Evolutionary conservation across 2,888 invertebrate genomes (phyloP).

Genomic region (Epinotia demarniana): DNA sequence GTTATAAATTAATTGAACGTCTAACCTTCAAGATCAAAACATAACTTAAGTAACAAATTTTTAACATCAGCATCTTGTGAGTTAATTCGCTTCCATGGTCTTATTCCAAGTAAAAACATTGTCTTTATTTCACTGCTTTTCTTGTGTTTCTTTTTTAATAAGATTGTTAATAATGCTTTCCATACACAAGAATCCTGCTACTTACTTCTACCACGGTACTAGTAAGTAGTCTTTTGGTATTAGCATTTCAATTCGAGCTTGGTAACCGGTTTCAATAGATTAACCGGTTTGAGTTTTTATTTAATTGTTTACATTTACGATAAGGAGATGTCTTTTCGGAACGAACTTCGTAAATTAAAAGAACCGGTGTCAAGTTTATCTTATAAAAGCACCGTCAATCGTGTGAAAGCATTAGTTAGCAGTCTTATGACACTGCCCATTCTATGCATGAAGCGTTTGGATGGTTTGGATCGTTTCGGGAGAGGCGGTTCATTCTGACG

Average conservation of each 20-base stretch:
- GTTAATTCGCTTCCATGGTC: background rate
- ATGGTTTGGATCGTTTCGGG: constrained; percentile 63
- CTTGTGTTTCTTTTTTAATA: constrained; percentile 11
- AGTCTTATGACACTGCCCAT: constrained; percentile 24
- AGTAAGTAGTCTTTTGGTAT: too few species aligned
- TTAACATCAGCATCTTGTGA: too few species aligned
- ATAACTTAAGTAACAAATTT: background rate
- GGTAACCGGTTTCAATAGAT: background rate
- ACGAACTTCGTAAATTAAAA: too few species aligned
- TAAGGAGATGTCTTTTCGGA: too few species aligned
- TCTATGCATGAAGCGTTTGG: constrained; percentile 47
- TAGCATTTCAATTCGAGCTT: too few species aligned
- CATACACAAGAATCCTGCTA: background rate
- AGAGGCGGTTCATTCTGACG: constrained; percentile 56
- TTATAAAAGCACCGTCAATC: background rate
- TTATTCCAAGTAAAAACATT: constrained; percentile 13
- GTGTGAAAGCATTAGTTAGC: constrained; percentile 18
- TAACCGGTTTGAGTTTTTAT: background rate
- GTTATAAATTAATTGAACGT: too few species aligned
- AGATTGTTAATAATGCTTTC: constrained; percentile 26
- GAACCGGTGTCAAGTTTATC: background rate
- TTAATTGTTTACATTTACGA: background rate
- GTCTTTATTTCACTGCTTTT: background rate
- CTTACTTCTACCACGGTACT: too few species aligned
- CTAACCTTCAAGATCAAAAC: too few species aligned